phyloP scores from a whole-genome alignment of 2,113 vertebrate genomes.

The Campylomormyrus tamandua region DNA sequence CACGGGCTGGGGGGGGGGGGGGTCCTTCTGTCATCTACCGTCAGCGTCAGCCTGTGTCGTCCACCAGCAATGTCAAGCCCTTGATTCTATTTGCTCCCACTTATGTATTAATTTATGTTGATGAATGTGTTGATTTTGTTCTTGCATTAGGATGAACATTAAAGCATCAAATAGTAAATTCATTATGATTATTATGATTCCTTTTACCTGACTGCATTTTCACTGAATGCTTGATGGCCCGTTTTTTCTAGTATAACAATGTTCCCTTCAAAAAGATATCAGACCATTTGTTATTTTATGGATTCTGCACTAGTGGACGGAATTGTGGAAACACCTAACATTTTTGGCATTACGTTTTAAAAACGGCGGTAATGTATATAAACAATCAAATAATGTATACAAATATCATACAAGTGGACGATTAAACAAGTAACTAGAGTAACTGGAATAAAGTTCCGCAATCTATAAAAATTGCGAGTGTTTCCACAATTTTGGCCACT shows the following conservation, averaged over 20 bases:
- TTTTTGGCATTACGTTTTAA: neutral
- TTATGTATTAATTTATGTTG: neutral
- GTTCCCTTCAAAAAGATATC: neutral
- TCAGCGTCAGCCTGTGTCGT: constrained; percentile 6
- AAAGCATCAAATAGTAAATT: neutral
- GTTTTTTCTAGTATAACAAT: neutral
- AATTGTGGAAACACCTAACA: neutral
- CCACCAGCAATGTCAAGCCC: neutral
- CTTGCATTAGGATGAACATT: neutral
- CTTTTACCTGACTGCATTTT: neutral
- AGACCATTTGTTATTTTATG: neutral
- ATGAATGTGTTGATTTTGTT: neutral
- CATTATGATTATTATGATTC: neutral
- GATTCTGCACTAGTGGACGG: neutral
- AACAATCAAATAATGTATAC: neutral
- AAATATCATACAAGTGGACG: neutral
- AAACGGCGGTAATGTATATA: neutral
- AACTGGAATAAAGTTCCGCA: neutral
- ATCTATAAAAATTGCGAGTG: neutral
- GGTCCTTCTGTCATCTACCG: neutral
- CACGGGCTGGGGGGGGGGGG: neutral
- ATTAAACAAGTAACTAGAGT: neutral
- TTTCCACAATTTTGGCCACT: neutral
- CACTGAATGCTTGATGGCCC: neutral
- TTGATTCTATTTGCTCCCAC: neutral